Percentiles rank a stretch among this genome's conserved stretches.
Evolutionary conservation across 2,888 invertebrate genomes (phyloP).

Genomic region (Tenthredo scrophulariae): DNA sequence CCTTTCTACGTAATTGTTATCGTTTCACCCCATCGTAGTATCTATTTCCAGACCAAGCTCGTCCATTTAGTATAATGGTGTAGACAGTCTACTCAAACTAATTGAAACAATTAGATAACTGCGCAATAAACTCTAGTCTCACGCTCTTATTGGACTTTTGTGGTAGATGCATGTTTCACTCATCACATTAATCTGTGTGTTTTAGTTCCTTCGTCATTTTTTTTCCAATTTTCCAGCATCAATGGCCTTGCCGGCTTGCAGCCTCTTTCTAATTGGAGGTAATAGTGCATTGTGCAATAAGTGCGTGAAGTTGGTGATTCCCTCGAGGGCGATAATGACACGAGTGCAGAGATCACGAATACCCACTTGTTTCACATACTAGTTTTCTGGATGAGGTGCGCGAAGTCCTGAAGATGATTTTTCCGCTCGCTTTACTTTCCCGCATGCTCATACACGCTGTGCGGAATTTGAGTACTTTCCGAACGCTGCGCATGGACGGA

Average conservation of each 20-base stretch:
- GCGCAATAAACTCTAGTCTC: not conserved
- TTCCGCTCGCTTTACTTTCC: no score
- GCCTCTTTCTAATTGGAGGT: not conserved
- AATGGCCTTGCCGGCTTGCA: not conserved
- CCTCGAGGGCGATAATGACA: no score
- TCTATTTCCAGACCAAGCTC: constrained; percentile 18
- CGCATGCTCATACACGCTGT: no score
- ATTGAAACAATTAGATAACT: not conserved
- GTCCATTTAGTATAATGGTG: constrained; percentile 1
- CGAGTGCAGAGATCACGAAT: no score
- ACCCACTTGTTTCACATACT: no score
- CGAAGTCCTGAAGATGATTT: no score
- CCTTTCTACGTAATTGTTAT: constrained; percentile 3
- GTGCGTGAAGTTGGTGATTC: no score
- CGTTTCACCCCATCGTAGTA: constrained; percentile 9
- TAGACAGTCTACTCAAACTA: not conserved
- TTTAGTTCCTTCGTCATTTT: not conserved
- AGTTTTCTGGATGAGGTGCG: no score
- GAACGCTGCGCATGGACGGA: no score
- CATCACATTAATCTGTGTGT: not conserved
- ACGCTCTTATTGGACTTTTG: not conserved
- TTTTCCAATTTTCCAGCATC: not conserved
- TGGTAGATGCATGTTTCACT: not conserved
- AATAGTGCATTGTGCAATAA: no score
- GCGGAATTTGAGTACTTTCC: no score